Evolutionary conservation across 2,797 vertebrate genomes (phyloP), one percentile per base, ranked within the genome.

Genomic region (Hydrophis major): DNA sequence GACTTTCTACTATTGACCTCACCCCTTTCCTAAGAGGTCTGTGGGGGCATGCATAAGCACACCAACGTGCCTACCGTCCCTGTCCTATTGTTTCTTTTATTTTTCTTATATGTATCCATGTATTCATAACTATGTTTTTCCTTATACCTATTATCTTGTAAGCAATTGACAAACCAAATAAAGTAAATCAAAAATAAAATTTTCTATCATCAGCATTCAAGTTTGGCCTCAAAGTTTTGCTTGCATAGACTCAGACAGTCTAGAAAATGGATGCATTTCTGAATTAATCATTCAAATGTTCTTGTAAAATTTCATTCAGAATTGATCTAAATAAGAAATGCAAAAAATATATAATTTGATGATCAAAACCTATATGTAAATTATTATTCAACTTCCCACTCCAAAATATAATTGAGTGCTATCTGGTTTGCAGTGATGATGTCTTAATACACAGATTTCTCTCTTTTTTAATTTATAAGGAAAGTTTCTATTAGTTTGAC

Each of bases 391-490:
- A 4, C 8, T 83, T 83, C 20, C 74, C 74, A 83, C 20, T 83
- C 18, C 20, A 47, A 83, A 83, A 47, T 83, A 47, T 83, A 83
- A 47, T 83, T 25, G 37, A 8, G 4, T 37, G 42, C 4, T 86
- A 6, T 16, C 90, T 37, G 47, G 83, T 69, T 0, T 90, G 32
- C 0, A 95, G 78, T n/a, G 90, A 2, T 88, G 88, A 5, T 0
- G 78, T 89, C 87, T 90, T 16, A 87, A 18, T 47, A 13, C 56
- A 93, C 12, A 90, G 32, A 5, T 11, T 8, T 87, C 53, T 90
- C 92, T 95, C n/a, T 88, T 14, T 57, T 89, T 90, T 2, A 93
- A 87, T 1, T n/a, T 32, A 50, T 93, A 92, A 78, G 86, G 47
- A 91, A 57, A n/a, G 1, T 92, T 83, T 32, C 0, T 32, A 16